Conservation (phyloP, 1,140 invertebrate genomes). For the Drosophila rhopaloa region DNA sequence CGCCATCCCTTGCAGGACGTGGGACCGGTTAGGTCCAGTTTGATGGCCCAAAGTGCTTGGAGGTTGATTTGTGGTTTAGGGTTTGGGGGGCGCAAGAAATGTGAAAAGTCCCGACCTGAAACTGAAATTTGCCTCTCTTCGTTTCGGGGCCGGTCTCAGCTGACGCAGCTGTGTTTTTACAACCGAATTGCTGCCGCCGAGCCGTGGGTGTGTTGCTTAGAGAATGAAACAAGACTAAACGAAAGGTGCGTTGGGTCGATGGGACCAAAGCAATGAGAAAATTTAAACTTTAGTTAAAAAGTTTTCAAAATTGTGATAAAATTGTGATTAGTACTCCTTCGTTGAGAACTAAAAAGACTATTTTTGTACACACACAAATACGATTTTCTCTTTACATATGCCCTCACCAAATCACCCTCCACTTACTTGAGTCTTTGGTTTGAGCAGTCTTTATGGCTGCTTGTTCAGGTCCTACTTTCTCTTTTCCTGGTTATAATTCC, state of each 20-base stretch:
- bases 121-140: slow-evolving; percentile 10
- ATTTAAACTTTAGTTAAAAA: too few relatives aligned
- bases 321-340: too few relatives aligned
- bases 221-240: slow-evolving; percentile 15
- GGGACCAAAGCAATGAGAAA: neutral
- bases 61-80: slow-evolving; percentile 44
- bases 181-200: slow-evolving; percentile 40
- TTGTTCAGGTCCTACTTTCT: too few relatives aligned
- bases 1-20: slow-evolving; percentile 1
- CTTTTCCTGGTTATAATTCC: too few relatives aligned
- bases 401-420: too few relatives aligned
- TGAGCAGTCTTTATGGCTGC: too few relatives aligned
- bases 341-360: too few relatives aligned
- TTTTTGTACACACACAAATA: too few relatives aligned
- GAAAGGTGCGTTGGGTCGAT: neutral
- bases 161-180: slow-evolving; percentile 45
- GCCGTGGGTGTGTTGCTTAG: slow-evolving; percentile 44
- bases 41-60: slow-evolving; percentile 46
- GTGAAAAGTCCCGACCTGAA: slow-evolving; percentile 26
- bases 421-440: too few relatives aligned
- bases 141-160: slow-evolving; percentile 1
- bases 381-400: too few relatives aligned
- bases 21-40: slow-evolving; percentile 22
- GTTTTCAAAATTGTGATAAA: too few relatives aligned
- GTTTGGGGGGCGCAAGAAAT: slow-evolving; percentile 26